A percentile compares a stretch with the other conserved stretches of the same genome.
phyloP scores from a whole-genome alignment of 2,888 invertebrate genomes.

The Steinernema carpocapsae region DNA sequence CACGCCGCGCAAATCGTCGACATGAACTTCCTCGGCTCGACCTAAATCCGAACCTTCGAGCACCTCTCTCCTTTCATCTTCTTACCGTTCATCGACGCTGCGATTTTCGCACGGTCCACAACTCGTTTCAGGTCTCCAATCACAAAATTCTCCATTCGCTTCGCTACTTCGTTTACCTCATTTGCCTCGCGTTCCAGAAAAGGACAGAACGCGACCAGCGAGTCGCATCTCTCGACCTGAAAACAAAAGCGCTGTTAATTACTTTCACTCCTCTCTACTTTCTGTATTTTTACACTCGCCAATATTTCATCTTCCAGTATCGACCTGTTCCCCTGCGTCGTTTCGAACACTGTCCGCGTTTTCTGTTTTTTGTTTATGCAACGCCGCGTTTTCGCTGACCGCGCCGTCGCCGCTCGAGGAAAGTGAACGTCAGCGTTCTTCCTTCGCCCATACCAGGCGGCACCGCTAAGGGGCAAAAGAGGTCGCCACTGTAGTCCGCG shows the following conservation, averaged over 20 bases:
- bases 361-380: background rate
- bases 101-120: conserved; percentile 17
- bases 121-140: conserved; percentile 21
- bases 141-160: conserved; percentile 30
- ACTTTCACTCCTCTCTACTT: background rate
- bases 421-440: conserved; percentile 4
- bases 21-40: conserved; percentile 17
- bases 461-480: conserved; percentile 29
- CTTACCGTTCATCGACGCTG: conserved; percentile 26
- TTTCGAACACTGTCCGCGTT: background rate
- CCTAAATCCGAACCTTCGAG: background rate
- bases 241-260: background rate
- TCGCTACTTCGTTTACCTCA: conserved; percentile 12
- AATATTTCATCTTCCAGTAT: background rate
- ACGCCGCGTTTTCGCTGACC: conserved; percentile 1
- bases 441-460: background rate
- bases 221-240: conserved; percentile 14
- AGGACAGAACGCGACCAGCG: background rate
- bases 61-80: background rate
- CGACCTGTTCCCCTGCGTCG: background rate
- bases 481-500: conserved; percentile 7
- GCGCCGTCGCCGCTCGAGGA: background rate
- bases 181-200: conserved; percentile 16
- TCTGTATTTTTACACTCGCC: background rate
- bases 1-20: conserved; percentile 27